phyloP scores from a whole-genome alignment of 2,113 vertebrate genomes.

The Helogale parvula region DNA sequence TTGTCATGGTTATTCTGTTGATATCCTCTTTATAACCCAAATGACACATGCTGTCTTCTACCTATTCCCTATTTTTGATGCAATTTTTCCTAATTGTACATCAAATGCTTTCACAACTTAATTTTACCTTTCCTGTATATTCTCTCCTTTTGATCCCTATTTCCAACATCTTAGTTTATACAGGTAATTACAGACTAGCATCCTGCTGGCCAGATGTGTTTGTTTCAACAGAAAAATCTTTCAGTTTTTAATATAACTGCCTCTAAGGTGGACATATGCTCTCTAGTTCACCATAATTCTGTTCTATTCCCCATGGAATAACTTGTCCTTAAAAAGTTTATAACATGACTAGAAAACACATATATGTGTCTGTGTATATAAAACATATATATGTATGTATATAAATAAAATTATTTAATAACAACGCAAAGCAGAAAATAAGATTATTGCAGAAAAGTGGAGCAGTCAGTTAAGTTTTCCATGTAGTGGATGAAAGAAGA shows the following conservation, averaged over 20 bases:
- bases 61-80: not conserved
- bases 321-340: not conserved
- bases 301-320: not conserved
- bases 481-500: not conserved
- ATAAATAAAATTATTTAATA: not conserved
- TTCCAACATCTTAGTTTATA: not conserved
- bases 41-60: not conserved
- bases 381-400: not conserved
- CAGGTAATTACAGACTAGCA: not conserved
- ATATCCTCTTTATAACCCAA: not conserved
- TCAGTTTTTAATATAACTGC: not conserved
- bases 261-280: not conserved
- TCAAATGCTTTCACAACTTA: not conserved
- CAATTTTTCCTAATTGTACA: not conserved
- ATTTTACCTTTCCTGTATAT: not conserved
- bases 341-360: not conserved
- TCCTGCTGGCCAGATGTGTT: not conserved
- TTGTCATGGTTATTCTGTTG: not conserved
- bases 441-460: not conserved
- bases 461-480: not conserved
- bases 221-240: not conserved
- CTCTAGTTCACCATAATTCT: not conserved
- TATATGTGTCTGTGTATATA: too few species aligned
- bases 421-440: not conserved
- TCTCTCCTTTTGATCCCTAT: not conserved